A percentile compares a stretch with the other conserved stretches of the same genome.
Evolutionary conservation across 2,113 vertebrate species (phyloP).

Genomic region (Echinops telfairi): DNA sequence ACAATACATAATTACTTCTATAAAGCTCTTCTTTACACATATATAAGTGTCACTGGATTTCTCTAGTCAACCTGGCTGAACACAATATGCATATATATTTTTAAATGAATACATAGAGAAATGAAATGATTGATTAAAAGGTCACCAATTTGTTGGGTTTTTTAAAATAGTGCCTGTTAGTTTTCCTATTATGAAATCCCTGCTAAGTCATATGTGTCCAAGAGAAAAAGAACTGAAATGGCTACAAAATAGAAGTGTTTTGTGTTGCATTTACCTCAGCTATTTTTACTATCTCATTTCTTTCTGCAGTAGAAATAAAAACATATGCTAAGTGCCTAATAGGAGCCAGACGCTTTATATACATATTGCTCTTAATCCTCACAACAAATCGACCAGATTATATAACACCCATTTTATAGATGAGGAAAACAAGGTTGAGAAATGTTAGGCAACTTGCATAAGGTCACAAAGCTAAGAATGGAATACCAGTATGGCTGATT

Average conservation of each 20-base stretch:
- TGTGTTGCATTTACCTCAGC: slow-evolving; percentile 20
- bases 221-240: slow-evolving; percentile 10
- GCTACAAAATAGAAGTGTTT: neutral
- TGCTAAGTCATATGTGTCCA: neutral
- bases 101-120: slow-evolving; percentile 21
- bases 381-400: neutral
- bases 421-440: neutral
- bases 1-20: too few species aligned
- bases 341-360: neutral
- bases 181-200: neutral
- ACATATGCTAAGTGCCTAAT: neutral
- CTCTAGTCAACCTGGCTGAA: too few species aligned
- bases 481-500: neutral
- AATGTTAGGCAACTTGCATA: slow-evolving; percentile 1
- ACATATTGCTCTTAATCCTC: neutral
- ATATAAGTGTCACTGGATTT: too few species aligned
- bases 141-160: slow-evolving; percentile 15
- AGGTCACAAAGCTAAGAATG: slow-evolving; percentile 33
- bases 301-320: slow-evolving; percentile 27
- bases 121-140: neutral
- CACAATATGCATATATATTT: neutral
- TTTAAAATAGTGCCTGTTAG: neutral
- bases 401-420: neutral
- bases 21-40: too few species aligned
- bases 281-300: neutral